phyloP scores from a whole-genome alignment of 2,888 invertebrate species.

The Spisula solida region DNA sequence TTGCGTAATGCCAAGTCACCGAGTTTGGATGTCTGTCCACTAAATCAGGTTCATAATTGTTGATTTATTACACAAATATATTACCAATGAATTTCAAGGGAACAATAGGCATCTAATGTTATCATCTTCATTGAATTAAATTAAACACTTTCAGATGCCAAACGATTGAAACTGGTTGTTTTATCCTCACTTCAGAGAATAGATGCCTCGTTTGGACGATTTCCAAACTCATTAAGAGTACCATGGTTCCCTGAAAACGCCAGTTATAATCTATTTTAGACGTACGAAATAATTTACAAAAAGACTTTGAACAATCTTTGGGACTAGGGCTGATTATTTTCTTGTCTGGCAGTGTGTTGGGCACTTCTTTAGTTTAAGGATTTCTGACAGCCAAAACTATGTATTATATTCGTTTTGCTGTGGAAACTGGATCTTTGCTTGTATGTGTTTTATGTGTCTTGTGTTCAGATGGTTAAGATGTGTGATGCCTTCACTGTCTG shows the following conservation, averaged over 20 bases:
- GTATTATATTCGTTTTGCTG: no score
- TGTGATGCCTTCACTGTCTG: no score
- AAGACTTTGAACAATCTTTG: no score
- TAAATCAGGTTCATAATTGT: not conserved
- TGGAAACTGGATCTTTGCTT: no score
- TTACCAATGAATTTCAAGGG: not conserved
- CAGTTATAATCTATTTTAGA: slow-evolving; percentile 11
- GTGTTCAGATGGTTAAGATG: no score
- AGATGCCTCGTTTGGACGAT: not conserved
- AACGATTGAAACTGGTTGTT: not conserved
- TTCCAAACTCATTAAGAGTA: not conserved
- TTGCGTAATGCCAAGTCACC: not conserved
- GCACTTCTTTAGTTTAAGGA: no score
- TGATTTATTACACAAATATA: not conserved
- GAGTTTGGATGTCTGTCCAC: not conserved
- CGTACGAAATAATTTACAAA: not conserved
- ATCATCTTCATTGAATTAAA: not conserved
- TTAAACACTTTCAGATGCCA: slow-evolving; percentile 8
- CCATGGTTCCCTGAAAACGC: not conserved
- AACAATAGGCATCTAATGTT: not conserved
- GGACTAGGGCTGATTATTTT: no score
- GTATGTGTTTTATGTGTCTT: no score
- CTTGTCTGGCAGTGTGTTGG: no score
- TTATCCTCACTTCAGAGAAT: not conserved
- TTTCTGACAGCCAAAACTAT: no score